Evolutionary conservation across 1,140 invertebrate genomes (phyloP).

Genomic region (Eumaeus atala): DNA sequence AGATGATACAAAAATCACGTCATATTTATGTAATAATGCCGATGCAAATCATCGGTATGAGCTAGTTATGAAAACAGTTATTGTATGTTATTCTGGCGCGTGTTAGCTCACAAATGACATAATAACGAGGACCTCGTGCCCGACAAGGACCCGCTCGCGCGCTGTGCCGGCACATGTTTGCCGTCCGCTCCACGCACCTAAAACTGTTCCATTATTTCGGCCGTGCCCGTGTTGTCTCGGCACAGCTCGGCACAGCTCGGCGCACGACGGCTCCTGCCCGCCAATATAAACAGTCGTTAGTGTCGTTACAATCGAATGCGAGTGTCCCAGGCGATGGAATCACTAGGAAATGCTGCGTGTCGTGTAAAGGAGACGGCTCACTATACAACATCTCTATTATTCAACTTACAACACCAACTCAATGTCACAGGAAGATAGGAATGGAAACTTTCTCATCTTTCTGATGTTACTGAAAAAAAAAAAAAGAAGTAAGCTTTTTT

Average conservation of each 20-base stretch:
- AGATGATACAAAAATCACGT: no score
- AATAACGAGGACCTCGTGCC: no score
- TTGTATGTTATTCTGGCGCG: no score
- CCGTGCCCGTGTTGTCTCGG: slow-evolving; percentile 57
- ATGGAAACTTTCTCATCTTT: no score
- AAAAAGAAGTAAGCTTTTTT: no score
- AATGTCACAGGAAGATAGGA: no score
- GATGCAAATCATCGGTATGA: no score
- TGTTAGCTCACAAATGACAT: no score
- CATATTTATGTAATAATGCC: no score
- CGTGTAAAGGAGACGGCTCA: slow-evolving; percentile 24
- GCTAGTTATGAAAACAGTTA: no score
- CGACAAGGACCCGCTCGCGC: no score
- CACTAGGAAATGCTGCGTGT: slow-evolving; percentile 46
- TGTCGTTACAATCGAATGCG: slow-evolving; percentile 54
- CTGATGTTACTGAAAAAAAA: no score
- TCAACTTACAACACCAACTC: neutral
- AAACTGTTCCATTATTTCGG: slow-evolving; percentile 68
- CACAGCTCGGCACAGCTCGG: slow-evolving; percentile 34
- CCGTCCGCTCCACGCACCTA: slow-evolving; percentile 35
- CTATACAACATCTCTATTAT: neutral
- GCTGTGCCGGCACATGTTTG: slow-evolving; percentile 42
- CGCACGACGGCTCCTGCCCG: slow-evolving; percentile 30
- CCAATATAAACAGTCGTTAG: slow-evolving; percentile 62
- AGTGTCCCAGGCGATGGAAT: slow-evolving; percentile 38